A percentile compares a stretch with the other conserved stretches of the same genome.
These are phyloP conservation scores for Muscina levida DNA, from an alignment of 2,888 invertebrate genomes.

Conservation along the genomic window DNA sequence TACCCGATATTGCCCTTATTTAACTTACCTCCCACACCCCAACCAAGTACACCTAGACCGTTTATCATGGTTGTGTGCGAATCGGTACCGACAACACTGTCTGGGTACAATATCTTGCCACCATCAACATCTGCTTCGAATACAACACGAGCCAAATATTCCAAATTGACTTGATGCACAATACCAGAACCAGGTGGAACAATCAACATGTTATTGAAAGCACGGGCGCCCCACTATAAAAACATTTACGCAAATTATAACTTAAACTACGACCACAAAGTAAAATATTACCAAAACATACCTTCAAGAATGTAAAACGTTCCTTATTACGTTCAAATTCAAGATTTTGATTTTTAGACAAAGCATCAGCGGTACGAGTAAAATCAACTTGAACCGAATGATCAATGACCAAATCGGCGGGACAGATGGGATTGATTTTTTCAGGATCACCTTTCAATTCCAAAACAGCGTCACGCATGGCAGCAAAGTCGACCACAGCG, in stretches of 20 bases:
- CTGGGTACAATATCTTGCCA: conserved; percentile 86
- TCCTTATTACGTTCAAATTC: conserved; percentile 98
- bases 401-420: conserved; percentile 98
- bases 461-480: conserved; percentile 97
- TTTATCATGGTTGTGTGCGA: conserved; percentile 99
- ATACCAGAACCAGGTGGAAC: conserved; percentile 99
- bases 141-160: conserved; percentile 95
- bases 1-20: too few species aligned
- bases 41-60: conserved; percentile 96
- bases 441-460: conserved; percentile 92
- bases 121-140: conserved; percentile 83
- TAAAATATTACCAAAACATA: conserved; percentile 75
- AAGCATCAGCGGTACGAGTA: conserved; percentile 89
- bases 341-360: conserved; percentile 94
- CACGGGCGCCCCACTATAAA: conserved; percentile 95
- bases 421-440: conserved; percentile 97
- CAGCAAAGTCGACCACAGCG: conserved; percentile 98
- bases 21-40: conserved; percentile 93
- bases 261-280: background rate
- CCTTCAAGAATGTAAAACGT: conserved; percentile 97
- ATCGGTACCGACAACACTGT: conserved; percentile 98
- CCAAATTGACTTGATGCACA: conserved; percentile 98
- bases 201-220: conserved; percentile 97
- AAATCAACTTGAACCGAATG: conserved; percentile 99
- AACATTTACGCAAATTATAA: conserved; percentile 50